Evolutionary conservation across 2,113 vertebrate species (phyloP).

Genomic region (Larimichthys crocea): DNA sequence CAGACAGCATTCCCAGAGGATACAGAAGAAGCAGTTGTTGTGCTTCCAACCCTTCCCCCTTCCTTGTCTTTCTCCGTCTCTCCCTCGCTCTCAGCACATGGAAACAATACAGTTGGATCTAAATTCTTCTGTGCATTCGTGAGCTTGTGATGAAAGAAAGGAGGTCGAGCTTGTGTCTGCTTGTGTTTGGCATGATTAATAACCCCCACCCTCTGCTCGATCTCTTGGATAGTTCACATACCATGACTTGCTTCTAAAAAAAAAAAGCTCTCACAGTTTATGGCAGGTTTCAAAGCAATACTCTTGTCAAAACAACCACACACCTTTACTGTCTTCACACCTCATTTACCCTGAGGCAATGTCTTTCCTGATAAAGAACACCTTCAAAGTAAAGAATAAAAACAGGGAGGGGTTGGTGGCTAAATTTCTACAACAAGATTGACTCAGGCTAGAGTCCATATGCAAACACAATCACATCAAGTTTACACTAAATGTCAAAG

Average conservation of each 20-base stretch:
- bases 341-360: conserved; percentile 1
- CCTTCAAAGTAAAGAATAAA: background rate
- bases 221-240: conserved; percentile 24
- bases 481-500: background rate
- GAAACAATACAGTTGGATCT: conserved; percentile 52
- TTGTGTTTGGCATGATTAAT: conserved; percentile 35
- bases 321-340: conserved; percentile 2
- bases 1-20: conserved; percentile 64
- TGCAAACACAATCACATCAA: background rate
- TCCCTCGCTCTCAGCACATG: conserved; percentile 38
- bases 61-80: conserved; percentile 5
- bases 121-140: conserved; percentile 38
- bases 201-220: background rate
- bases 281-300: conserved; percentile 25
- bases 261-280: background rate
- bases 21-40: conserved; percentile 68
- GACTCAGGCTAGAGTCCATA: background rate
- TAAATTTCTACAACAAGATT: background rate
- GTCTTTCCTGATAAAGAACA: background rate
- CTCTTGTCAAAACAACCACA: conserved; percentile 46
- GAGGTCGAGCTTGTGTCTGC: conserved; percentile 39
- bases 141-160: conserved; percentile 15
- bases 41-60: conserved; percentile 50
- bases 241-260: conserved; percentile 8
- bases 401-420: background rate